phyloP scores from a whole-genome alignment of 2,797 vertebrate genomes.

The Falco concolor region DNA sequence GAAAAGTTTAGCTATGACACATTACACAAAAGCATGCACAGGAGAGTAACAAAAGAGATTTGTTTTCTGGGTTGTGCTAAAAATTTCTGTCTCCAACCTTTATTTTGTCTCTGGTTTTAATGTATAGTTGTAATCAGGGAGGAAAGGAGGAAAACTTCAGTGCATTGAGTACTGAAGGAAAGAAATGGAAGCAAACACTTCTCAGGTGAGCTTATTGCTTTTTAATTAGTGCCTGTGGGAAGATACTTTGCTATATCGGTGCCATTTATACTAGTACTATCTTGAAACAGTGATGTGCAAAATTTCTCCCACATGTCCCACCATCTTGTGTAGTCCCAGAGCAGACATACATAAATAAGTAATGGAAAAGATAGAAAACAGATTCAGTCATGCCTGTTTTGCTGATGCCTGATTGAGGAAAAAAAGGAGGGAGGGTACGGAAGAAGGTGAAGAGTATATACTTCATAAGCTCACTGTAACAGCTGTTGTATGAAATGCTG shows the following conservation, averaged over 20 bases:
- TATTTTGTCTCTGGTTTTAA: conserved; percentile 4
- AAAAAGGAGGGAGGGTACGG: neutral
- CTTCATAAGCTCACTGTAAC: conserved; percentile 9
- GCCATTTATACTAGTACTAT: conserved; percentile 15
- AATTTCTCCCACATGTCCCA: conserved; percentile 48
- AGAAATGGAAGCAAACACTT: neutral
- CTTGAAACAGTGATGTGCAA: conserved; percentile 56
- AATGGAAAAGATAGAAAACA: conserved; percentile 19
- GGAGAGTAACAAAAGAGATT: neutral
- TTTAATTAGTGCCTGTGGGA: conserved; percentile 72
- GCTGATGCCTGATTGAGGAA: neutral
- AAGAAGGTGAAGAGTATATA: neutral
- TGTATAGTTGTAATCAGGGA: neutral
- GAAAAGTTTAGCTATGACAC: neutral
- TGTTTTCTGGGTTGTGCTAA: neutral
- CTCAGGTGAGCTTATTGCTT: conserved; percentile 41
- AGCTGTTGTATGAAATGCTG: neutral
- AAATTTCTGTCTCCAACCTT: neutral
- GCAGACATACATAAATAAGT: conserved; percentile 62
- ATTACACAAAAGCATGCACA: neutral
- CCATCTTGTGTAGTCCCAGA: conserved; percentile 20
- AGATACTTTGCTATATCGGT: conserved; percentile 24
- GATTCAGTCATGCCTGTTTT: conserved; percentile 33
- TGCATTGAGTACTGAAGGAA: neutral
- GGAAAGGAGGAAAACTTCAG: conserved; percentile 7